These are phyloP conservation scores for Bombus turneri DNA, from an alignment of 1,140 invertebrate species.

Conservation along the genomic window DNA sequence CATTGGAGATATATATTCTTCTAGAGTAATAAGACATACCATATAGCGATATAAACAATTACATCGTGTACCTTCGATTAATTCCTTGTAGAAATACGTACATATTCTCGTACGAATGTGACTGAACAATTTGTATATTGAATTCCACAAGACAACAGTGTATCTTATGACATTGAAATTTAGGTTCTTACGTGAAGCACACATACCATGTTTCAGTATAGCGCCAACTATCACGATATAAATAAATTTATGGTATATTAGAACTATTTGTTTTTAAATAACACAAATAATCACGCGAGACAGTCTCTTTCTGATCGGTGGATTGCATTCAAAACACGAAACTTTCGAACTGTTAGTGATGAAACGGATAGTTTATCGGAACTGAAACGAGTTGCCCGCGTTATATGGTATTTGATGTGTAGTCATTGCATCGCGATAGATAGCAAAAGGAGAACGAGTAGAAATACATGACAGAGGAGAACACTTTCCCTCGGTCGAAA, in stretches of 20 bases:
- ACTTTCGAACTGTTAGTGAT: neutral
- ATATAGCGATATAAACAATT: constrained; percentile 12
- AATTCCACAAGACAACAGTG: constrained; percentile 44
- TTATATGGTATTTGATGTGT: constrained; percentile 38
- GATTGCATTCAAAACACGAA: neutral
- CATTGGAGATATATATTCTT: constrained; percentile 35
- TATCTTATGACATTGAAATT: constrained; percentile 23
- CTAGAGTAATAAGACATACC: constrained; percentile 21
- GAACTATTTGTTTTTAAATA: neutral
- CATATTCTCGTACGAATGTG: constrained; percentile 31
- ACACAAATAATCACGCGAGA: neutral
- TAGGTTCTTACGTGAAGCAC: constrained; percentile 38
- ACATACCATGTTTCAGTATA: constrained; percentile 54
- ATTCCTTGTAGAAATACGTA: constrained; percentile 31
- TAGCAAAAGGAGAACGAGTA: constrained; percentile 21
- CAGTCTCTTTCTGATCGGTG: neutral
- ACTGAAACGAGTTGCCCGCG: neutral
- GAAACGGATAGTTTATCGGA: neutral
- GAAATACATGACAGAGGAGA: constrained; percentile 54
- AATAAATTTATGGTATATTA: constrained; percentile 59
- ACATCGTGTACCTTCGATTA: constrained; percentile 34
- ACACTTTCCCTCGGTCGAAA: constrained; percentile 79
- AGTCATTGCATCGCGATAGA: constrained; percentile 49
- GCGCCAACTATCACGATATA: constrained; percentile 35
- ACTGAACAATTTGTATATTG: constrained; percentile 47